These are phyloP conservation scores for Orchesellides sinensis DNA, from an alignment of 2,888 invertebrate species.

Conservation along the genomic window DNA sequence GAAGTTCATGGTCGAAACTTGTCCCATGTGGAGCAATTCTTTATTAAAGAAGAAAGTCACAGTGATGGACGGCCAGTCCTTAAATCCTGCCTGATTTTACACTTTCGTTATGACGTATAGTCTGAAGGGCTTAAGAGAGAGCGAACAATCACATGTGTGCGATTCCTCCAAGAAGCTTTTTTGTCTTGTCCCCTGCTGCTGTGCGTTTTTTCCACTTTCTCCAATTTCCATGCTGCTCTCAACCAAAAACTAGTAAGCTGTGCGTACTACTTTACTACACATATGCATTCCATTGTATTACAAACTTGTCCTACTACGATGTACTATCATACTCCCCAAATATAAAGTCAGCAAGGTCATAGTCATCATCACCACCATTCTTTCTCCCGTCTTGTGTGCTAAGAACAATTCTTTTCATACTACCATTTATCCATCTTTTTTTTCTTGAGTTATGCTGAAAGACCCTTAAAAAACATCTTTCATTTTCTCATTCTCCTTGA, in stretches of 20 bases:
- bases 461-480: neutral
- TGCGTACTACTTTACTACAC: neutral
- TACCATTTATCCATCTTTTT: neutral
- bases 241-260: neutral
- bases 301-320: neutral
- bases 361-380: slow-evolving; percentile 25
- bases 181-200: neutral
- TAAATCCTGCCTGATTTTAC: neutral
- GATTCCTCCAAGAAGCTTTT: too few species aligned
- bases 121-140: too few species aligned
- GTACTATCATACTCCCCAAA: neutral
- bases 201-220: neutral
- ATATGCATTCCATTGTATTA: neutral
- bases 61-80: slow-evolving; percentile 1
- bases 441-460: neutral
- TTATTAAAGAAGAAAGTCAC: neutral
- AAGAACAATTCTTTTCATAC: neutral
- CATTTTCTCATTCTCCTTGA: neutral
- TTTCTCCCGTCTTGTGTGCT: slow-evolving; percentile 10
- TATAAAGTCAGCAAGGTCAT: slow-evolving; percentile 45
- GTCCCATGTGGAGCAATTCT: slow-evolving; percentile 12
- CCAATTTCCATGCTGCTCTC: neutral
- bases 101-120: too few species aligned
- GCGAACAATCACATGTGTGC: neutral
- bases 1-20: neutral